Conservation (phyloP, 2,113 vertebrate species). For the Scopus umbretta region DNA sequence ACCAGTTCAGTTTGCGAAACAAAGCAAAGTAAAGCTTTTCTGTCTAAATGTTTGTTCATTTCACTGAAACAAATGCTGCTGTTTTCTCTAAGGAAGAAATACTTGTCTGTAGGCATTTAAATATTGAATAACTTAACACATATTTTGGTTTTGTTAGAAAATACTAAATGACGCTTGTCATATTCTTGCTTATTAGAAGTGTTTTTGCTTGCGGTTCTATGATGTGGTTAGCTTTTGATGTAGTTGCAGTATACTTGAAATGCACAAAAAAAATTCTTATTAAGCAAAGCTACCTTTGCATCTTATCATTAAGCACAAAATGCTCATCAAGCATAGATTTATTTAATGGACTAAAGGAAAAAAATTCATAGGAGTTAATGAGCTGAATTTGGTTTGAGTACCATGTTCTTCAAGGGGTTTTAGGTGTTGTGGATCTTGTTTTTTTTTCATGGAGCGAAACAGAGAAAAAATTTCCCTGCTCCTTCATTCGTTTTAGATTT, state of each 20-base stretch:
- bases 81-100: not conserved
- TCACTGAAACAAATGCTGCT: not conserved
- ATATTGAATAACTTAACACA: not conserved
- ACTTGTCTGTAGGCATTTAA: not conserved
- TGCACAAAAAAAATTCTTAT: not conserved
- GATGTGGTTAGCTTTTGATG: not conserved
- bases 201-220: not conserved
- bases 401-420: not conserved
- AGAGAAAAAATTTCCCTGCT: not conserved
- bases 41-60: constrained; percentile 20
- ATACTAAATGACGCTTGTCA: not conserved
- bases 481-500: not conserved
- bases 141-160: constrained; percentile 8
- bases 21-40: not conserved
- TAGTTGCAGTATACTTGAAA: not conserved
- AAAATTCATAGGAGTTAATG: not conserved
- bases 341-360: not conserved
- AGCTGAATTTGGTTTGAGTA: not conserved
- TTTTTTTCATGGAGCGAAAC: not conserved
- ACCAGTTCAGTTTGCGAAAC: not conserved
- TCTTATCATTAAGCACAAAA: not conserved
- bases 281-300: not conserved
- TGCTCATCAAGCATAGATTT: not conserved
- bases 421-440: not conserved
- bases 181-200: not conserved